Evolutionary conservation across 2,113 vertebrate genomes (phyloP).

Genomic region (Nymphicus hollandicus): DNA sequence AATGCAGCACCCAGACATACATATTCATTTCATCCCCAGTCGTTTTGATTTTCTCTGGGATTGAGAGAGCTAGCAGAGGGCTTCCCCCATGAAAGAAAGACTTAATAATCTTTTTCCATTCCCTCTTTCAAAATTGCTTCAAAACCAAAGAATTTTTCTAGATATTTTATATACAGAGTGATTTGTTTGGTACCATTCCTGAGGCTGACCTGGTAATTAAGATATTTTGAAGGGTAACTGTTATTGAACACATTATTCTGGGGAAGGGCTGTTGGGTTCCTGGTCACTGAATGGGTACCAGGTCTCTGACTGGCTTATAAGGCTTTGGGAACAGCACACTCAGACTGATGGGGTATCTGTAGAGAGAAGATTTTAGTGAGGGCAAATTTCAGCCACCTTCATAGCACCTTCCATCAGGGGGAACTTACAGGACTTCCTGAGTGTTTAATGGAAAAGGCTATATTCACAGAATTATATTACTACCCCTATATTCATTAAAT

Average conservation of each 20-base stretch:
- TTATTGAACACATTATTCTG: not conserved
- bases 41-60: constrained; percentile 6
- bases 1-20: not conserved
- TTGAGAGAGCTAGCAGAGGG: not conserved
- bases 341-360: too few species aligned
- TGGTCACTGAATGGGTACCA: not conserved
- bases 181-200: not conserved
- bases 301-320: not conserved
- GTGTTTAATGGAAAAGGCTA: not conserved
- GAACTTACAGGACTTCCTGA: not conserved
- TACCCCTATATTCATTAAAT: not conserved
- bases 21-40: constrained; percentile 8
- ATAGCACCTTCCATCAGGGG: not conserved
- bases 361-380: not conserved
- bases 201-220: not conserved
- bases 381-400: not conserved
- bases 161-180: not conserved
- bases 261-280: not conserved
- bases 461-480: not conserved
- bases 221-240: not conserved
- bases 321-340: not conserved
- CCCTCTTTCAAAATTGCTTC: not conserved
- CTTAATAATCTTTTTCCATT: not conserved
- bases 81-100: not conserved
- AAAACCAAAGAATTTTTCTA: not conserved